Evolutionary conservation across 1,140 invertebrate species (phyloP).

Genomic region (Micrasema minimum): DNA sequence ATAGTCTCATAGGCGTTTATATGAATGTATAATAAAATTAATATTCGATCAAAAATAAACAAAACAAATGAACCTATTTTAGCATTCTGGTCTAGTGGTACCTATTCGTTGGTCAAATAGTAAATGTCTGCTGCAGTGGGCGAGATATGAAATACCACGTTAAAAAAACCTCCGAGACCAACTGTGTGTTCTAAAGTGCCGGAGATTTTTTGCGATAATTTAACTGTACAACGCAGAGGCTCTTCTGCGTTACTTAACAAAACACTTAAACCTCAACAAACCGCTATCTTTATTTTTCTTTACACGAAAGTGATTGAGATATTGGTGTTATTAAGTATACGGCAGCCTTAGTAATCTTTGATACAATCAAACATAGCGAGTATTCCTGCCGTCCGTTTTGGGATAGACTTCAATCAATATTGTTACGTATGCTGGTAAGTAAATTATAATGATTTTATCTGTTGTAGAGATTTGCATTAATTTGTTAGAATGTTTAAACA

Average conservation of each 20-base stretch:
- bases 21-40: too few species aligned
- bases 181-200: neutral
- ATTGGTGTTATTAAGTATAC: conserved; percentile 7
- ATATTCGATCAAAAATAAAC: too few species aligned
- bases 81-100: too few species aligned
- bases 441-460: conserved; percentile 10
- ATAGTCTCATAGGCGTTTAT: too few species aligned
- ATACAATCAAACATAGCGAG: too few species aligned
- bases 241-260: conserved; percentile 11
- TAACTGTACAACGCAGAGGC: conserved; percentile 2
- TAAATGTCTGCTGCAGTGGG: too few species aligned
- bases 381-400: neutral
- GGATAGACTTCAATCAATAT: neutral
- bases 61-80: too few species aligned
- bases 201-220: conserved; percentile 4
- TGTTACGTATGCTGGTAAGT: neutral
- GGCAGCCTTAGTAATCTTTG: conserved; percentile 13
- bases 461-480: too few species aligned
- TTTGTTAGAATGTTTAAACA: too few species aligned
- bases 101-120: too few species aligned
- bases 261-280: conserved; percentile 18
- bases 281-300: conserved; percentile 5
- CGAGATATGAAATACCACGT: too few species aligned
- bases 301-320: conserved; percentile 1
- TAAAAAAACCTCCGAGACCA: too few species aligned